phyloP scores from a whole-genome alignment of 2,113 vertebrate species.

The Nerophis lumbriciformis region DNA sequence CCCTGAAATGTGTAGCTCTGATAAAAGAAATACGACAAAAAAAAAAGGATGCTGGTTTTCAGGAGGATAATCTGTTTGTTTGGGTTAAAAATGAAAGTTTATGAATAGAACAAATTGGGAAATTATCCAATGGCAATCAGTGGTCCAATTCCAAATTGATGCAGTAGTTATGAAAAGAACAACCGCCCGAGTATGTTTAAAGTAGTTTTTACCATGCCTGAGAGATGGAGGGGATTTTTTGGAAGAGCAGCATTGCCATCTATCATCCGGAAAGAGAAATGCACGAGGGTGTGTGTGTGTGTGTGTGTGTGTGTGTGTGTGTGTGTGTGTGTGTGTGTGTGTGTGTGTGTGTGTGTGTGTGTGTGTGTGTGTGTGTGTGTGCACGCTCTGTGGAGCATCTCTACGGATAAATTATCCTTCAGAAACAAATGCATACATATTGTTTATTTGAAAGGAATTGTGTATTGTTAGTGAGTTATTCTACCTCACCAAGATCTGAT shows the following conservation, averaged over 20 bases:
- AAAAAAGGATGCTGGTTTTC: too few relatives aligned
- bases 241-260: conserved; percentile 91
- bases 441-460: background rate
- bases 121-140: too few relatives aligned
- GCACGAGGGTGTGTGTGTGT: conserved; percentile 12
- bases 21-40: too few relatives aligned
- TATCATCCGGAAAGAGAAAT: conserved; percentile 61
- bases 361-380: background rate
- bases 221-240: conserved; percentile 21
- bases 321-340: too few relatives aligned
- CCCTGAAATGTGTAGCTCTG: too few relatives aligned
- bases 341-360: too few relatives aligned
- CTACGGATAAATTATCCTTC: background rate
- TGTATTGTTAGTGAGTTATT: background rate
- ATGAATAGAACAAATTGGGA: too few relatives aligned
- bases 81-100: too few relatives aligned
- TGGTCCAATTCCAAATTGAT: too few relatives aligned
- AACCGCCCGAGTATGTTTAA: conserved; percentile 35
- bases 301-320: too few relatives aligned
- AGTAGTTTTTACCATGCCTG: conserved; percentile 16
- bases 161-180: conserved; percentile 27
- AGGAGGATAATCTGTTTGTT: too few relatives aligned
- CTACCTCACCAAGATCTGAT: background rate
- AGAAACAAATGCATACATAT: background rate
- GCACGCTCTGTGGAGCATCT: too few relatives aligned